phyloP scores from a whole-genome alignment of 2,113 vertebrate genomes.

The Coreoperca whiteheadi region DNA sequence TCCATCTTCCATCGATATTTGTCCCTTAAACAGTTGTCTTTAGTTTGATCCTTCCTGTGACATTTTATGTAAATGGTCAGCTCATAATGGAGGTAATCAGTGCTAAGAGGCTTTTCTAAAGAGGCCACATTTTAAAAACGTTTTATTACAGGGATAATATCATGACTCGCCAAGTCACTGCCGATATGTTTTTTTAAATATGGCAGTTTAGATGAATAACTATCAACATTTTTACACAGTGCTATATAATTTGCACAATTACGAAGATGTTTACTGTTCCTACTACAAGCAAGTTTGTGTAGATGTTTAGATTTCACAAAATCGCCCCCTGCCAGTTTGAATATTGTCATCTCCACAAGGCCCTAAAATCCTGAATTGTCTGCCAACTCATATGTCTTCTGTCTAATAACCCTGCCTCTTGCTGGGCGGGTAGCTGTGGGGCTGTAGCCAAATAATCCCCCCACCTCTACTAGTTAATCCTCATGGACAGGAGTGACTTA shows the following conservation, averaged over 20 bases:
- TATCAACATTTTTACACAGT: neutral
- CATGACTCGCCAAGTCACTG: neutral
- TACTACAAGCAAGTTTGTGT: neutral
- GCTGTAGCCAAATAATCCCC: constrained; percentile 34
- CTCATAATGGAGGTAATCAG: neutral
- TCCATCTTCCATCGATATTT: neutral
- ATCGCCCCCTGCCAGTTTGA: constrained; percentile 39
- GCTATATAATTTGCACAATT: neutral
- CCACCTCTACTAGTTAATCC: constrained; percentile 50
- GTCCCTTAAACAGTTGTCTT: neutral
- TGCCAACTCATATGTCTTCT: constrained; percentile 72
- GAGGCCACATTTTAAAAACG: neutral
- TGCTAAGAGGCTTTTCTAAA: neutral
- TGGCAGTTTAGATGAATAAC: neutral
- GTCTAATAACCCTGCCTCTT: constrained; percentile 72
- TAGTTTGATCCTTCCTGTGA: constrained; percentile 7
- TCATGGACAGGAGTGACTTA: constrained; percentile 66
- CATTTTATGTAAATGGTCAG: constrained; percentile 13
- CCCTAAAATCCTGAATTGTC: constrained; percentile 72
- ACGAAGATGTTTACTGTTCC: neutral
- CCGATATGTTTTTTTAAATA: neutral
- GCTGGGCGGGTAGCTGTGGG: constrained; percentile 50
- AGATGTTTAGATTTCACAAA: neutral
- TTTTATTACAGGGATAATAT: neutral
- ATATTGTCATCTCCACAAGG: constrained; percentile 63